Evolutionary conservation across 2,797 vertebrate species (phyloP).

Genomic region (Anisognathus igniventris): DNA sequence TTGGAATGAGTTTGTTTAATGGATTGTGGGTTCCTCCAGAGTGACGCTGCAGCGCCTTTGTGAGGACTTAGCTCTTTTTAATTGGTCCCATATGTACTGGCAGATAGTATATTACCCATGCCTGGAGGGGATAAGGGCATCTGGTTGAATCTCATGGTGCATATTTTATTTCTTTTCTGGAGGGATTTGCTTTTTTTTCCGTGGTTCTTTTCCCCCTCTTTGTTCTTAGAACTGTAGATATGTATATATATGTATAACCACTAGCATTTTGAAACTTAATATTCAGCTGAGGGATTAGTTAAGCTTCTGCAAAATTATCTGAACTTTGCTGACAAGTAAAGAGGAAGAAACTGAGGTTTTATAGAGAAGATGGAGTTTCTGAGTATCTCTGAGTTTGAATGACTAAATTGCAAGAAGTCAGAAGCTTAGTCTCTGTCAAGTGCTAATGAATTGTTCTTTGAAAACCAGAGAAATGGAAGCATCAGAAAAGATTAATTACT

Average conservation of each 20-base stretch:
- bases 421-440: background rate
- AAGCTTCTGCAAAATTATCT: conserved; percentile 17
- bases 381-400: background rate
- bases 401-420: background rate
- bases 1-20: conserved; percentile 36
- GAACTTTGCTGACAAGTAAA: background rate
- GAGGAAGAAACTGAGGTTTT: background rate
- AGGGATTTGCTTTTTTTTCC: background rate
- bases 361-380: background rate
- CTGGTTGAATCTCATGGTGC: background rate
- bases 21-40: conserved; percentile 26
- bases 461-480: background rate
- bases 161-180: conserved; percentile 30
- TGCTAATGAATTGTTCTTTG: background rate
- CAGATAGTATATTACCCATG: conserved; percentile 30
- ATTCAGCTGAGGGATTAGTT: background rate
- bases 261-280: background rate
- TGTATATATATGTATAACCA: background rate
- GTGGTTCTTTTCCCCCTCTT: background rate
- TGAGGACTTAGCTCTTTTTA: conserved; percentile 15
- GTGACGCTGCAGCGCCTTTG: background rate
- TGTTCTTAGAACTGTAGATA: background rate
- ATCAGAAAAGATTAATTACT: background rate
- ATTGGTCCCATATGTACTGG: conserved; percentile 40
- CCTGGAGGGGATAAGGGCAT: background rate